Base-by-base conservation (phyloP, 2,797 vertebrate species). In the Sebastes vulpes region DNA sequence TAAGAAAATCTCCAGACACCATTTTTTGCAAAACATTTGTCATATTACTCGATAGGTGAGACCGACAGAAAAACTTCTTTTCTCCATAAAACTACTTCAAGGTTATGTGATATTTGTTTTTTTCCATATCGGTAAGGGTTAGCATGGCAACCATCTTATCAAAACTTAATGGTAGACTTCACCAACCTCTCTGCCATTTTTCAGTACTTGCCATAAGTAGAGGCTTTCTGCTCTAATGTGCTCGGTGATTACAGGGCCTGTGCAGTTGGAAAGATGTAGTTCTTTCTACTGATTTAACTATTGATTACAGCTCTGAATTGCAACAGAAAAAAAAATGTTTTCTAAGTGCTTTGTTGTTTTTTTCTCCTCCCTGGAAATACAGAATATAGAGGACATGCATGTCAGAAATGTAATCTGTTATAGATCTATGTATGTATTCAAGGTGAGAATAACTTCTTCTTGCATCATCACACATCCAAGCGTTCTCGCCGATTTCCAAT, bases 141-240 rank as follows among this genome's bases (percentile, higher is more conserved):
- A 83, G 53, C 81, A 92, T 90, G 75, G 87, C 81, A 90, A 91
- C 87, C 38, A 48, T 75, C 56, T 66, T 63, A 85, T 84, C 61
- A 81, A 68, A 88, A 77, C 56, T 21, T 91, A 91, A 91, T 89
- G 68, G 71, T 77, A 78, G 48, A 85, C 79, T 78, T 82, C 4
- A 6, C 50, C 67, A 72, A 67, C 69, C 57, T 79, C 84, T 81
- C 79, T 70, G 60, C 57, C 71, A 76, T 89, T 90, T 84, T 82
- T 64, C 31, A 77, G 69, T 88, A 84, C 74, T 87, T 87, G 80
- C 69, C 52, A 72, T 78, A 90, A 89, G 69, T 90, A 83, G 38
- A 81, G 75, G 76, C 77, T 91, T 86, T 91, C 67, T 83, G 50
- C 69, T 82, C 57, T 67, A 77, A 89, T 90, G 83, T 91, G 75